Evolutionary conservation across 35 echinoderm and acorn worm genomes (phyloP).

Genomic region (Diadema setosum): DNA sequence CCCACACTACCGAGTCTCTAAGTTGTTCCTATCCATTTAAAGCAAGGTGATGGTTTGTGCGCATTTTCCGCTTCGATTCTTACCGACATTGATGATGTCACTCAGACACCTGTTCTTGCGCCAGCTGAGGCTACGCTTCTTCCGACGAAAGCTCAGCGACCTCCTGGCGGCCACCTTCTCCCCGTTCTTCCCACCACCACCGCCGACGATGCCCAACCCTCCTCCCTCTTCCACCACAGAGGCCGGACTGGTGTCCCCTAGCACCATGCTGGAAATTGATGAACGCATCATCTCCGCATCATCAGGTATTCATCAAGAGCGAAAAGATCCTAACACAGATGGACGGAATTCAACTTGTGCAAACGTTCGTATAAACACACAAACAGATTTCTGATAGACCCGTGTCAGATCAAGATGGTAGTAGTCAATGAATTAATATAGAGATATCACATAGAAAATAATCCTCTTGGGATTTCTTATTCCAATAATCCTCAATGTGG

Average conservation of each 20-base stretch:
- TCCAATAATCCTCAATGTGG: no score
- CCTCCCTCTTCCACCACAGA: not conserved
- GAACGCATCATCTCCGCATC: not conserved
- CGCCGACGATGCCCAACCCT: not conserved
- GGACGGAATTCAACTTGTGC: no score
- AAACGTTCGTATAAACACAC: no score
- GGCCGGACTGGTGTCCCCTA: not conserved
- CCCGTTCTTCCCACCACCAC: not conserved
- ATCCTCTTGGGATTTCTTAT: no score
- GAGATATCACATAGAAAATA: no score
- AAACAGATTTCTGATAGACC: no score
- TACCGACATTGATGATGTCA: constrained; percentile 58
- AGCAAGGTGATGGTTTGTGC: no score
- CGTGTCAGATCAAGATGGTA: no score
- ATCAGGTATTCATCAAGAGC: no score
- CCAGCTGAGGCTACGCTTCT: constrained; percentile 37
- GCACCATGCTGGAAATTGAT: not conserved
- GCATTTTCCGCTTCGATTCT: constrained; percentile 5
- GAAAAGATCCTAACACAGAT: not conserved
- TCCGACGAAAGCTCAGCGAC: constrained; percentile 48
- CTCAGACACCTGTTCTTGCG: constrained; percentile 46
- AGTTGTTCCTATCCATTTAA: no score
- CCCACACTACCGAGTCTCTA: no score
- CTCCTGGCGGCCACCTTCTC: not conserved
- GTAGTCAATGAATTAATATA: no score